These are phyloP conservation scores for Cataglyphis livida DNA, from an alignment of 2,888 invertebrate genomes.

Conservation along the genomic window DNA sequence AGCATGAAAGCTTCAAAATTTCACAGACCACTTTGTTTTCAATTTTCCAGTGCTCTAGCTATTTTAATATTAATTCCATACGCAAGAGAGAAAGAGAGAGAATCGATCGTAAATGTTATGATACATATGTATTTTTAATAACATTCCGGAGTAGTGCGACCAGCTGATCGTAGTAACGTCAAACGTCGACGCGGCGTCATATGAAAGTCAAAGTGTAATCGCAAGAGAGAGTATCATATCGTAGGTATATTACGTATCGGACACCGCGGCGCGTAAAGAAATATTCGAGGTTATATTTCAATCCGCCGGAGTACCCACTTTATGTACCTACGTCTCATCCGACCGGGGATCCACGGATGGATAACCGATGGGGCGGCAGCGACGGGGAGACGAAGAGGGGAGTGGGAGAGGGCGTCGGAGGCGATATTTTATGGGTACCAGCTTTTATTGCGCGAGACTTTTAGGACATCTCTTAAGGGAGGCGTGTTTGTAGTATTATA, in stretches of 20 bases:
- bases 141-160: constrained; percentile 19
- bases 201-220: constrained; percentile 68
- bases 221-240: constrained; percentile 62
- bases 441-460: constrained; percentile 74
- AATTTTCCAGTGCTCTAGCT: constrained; percentile 30
- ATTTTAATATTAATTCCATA: constrained; percentile 50
- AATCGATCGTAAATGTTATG: constrained; percentile 9
- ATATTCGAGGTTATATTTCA: constrained; percentile 75
- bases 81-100: not conserved
- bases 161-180: constrained; percentile 47
- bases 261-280: constrained; percentile 64
- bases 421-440: constrained; percentile 70
- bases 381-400: constrained; percentile 24
- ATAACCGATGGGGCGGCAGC: constrained; percentile 67
- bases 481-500: constrained; percentile 64
- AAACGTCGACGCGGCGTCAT: constrained; percentile 33
- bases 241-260: constrained; percentile 53
- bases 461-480: constrained; percentile 75
- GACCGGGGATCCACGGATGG: constrained; percentile 66
- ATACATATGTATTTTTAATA: constrained; percentile 56
- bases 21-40: not conserved
- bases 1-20: constrained; percentile 24
- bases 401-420: constrained; percentile 50
- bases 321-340: constrained; percentile 69
- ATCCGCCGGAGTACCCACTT: constrained; percentile 70